Percentiles rank a stretch among this genome's conserved stretches.
phyloP scores from a whole-genome alignment of 2,797 vertebrate species.

The Coreius guichenoti region DNA sequence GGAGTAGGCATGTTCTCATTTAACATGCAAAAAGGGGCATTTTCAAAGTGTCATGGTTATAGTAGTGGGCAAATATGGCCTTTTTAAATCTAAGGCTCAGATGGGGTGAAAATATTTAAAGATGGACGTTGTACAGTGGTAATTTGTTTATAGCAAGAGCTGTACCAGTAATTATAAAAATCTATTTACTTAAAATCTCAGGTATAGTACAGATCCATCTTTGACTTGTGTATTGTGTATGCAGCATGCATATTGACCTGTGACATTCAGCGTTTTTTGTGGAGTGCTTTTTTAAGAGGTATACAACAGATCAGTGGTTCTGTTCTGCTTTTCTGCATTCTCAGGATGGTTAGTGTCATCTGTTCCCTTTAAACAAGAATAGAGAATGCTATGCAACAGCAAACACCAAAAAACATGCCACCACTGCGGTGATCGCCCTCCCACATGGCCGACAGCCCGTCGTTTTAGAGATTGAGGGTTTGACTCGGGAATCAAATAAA shows the following conservation, averaged over 20 bases:
- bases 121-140: background rate
- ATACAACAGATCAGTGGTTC: background rate
- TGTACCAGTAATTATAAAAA: background rate
- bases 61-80: background rate
- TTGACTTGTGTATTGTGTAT: background rate
- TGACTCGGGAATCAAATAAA: constrained; percentile 28
- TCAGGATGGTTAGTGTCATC: constrained; percentile 1
- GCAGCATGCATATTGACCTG: background rate
- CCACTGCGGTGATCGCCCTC: constrained; percentile 11
- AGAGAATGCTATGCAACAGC: constrained; percentile 3
- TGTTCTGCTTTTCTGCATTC: background rate
- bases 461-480: constrained; percentile 37
- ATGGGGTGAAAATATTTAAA: background rate
- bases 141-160: background rate
- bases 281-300: background rate
- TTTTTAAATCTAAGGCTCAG: background rate
- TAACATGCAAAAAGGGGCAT: background rate
- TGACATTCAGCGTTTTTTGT: background rate
- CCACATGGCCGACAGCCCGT: constrained; percentile 33
- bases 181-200: background rate
- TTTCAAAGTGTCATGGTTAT: background rate
- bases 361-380: constrained; percentile 24
- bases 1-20: background rate
- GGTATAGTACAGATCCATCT: background rate
- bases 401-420: constrained; percentile 26